phyloP scores from a whole-genome alignment of 37 sponge, comb jelly and placozoan species.

The Cliona cf. orientalis region DNA sequence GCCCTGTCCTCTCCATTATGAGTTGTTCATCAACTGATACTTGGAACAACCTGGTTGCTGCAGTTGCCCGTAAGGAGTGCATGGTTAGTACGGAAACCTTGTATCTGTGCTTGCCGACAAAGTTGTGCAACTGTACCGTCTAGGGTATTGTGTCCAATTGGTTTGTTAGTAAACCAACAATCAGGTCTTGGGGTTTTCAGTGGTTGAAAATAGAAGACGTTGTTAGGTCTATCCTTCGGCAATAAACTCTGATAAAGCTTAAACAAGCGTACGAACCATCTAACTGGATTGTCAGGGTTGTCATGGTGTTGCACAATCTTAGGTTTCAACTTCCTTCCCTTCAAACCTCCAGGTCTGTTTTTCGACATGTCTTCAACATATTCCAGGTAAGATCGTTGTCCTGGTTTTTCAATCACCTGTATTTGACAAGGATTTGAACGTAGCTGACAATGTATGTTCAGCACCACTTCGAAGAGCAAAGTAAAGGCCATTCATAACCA shows the following conservation, averaged over 20 bases:
- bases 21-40: no score
- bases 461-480: slow-evolving; percentile 51
- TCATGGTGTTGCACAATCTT: slow-evolving; percentile 32
- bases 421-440: slow-evolving; percentile 32
- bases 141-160: slow-evolving; percentile 26
- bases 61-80: no score
- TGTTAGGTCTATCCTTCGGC: not conserved
- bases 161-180: slow-evolving; percentile 1
- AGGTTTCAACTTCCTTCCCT: slow-evolving; percentile 26
- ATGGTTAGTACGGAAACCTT: no score
- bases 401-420: slow-evolving; percentile 16
- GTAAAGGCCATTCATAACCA: slow-evolving; percentile 36
- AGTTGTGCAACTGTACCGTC: no score
- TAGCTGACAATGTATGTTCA: slow-evolving; percentile 50
- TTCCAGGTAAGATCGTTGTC: slow-evolving; percentile 24
- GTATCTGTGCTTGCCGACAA: no score
- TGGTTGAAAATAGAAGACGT: slow-evolving; percentile 19
- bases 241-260: slow-evolving; percentile 5
- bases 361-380: slow-evolving; percentile 45
- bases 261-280: slow-evolving; percentile 18
- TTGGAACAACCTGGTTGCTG: no score
- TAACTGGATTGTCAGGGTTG: slow-evolving; percentile 8
- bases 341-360: slow-evolving; percentile 50
- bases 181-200: not conserved
- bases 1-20: no score